Base-by-base conservation (phyloP, 2,888 invertebrate species). In the Melanostoma scalare region DNA sequence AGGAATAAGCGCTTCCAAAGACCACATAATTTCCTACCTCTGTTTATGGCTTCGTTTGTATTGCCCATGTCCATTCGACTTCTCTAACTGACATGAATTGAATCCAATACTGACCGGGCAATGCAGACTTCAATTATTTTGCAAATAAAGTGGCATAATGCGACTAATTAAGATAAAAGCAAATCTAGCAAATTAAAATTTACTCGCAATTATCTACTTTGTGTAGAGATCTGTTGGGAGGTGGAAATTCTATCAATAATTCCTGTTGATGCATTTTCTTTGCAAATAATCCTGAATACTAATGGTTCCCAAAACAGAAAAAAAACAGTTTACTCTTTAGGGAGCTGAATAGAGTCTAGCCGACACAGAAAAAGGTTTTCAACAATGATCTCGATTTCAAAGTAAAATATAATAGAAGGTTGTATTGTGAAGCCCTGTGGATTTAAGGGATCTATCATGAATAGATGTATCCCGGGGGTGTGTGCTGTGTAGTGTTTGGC, bases 111-210 rank as follows among this genome's bases (percentile, higher is more conserved):
- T 20, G 20, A 20, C 20, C 20, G 20, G 20, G 20, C 20, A 20
- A 1, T 20, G 20, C 20, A 20, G n/a, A 46, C 3, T 46, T 52
- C 72, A 72, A 72, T 72, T 72, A 72, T 33, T 31, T 40, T n/a
- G 2, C 42, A 20, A 72, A 61, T 44, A 20, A 60, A 77, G 42
- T 61, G 38, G 55, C 48, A 69, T 48, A 38, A 44, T 68, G 35
- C 38, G 48, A 61, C 61, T 69, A 76, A 76, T 76, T 77, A 77
- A 44, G 76, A 77, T 77, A 69, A 69, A 63, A 77, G 76, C 35
- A 61, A 72, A 61, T 72, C 60, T 61, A 60, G 35, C 50, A 71
- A 71, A 71, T 63, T 77, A 63, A 77, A 77, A 71, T 63, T 50
- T 33, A 56, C 50, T 48, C 40, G 5, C 36, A 42, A 42, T 36